These are phyloP conservation scores for Phymanthus crucifer DNA, from an alignment of 92 coral and sea anemone species.

Conservation along the genomic window DNA sequence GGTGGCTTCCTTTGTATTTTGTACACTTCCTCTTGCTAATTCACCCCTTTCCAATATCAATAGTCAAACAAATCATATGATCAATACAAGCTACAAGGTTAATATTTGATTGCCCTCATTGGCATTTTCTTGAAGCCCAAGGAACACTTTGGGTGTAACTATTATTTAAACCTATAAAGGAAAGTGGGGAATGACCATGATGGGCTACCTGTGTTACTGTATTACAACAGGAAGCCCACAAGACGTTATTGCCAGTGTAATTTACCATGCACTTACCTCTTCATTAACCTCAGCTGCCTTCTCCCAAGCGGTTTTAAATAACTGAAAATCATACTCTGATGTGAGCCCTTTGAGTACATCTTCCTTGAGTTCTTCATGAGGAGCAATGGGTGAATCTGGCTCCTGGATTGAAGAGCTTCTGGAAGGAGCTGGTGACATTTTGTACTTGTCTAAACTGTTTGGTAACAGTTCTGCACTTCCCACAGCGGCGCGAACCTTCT, in stretches of 20 bases:
- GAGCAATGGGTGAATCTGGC: constrained; percentile 30
- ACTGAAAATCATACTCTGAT: constrained; percentile 71
- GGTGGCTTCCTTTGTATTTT: too few species aligned
- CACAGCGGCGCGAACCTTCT: constrained; percentile 77
- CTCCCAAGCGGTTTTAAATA: constrained; percentile 89
- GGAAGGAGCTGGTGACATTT: constrained; percentile 9
- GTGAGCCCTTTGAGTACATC: constrained; percentile 71
- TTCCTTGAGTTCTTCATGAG: constrained; percentile 76
- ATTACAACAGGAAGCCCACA: not conserved
- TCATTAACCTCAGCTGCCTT: constrained; percentile 88
- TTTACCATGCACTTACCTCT: constrained; percentile 58
- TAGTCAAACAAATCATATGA: too few species aligned
- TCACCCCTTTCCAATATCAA: too few species aligned
- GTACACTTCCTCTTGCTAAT: too few species aligned
- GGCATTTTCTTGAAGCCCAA: too few species aligned
- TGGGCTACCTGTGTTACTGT: not conserved
- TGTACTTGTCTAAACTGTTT: constrained; percentile 31
- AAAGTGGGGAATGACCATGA: too few species aligned
- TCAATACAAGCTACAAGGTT: too few species aligned
- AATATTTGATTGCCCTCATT: too few species aligned
- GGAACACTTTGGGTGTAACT: too few species aligned
- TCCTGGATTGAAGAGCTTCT: constrained; percentile 26
- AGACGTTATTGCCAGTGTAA: too few species aligned
- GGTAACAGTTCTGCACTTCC: constrained; percentile 69
- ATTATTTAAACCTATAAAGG: too few species aligned